Evolutionary conservation across 2,113 vertebrate species (phyloP).

Genomic region (Pseudorasbora parva): DNA sequence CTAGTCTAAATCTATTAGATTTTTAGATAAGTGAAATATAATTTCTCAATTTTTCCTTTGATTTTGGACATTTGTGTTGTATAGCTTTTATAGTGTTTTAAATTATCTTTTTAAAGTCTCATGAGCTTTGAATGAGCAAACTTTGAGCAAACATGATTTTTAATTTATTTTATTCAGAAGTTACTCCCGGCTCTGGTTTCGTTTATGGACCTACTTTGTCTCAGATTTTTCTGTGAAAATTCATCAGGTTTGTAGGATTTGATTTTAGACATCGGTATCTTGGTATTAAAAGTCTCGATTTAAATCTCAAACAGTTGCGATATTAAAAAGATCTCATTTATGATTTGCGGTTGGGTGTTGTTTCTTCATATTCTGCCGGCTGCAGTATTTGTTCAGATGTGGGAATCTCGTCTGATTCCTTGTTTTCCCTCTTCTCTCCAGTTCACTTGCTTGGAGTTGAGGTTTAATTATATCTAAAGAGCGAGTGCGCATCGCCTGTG

Average conservation of each 20-base stretch:
- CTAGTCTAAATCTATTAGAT: not conserved
- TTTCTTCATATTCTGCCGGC: conserved; percentile 19
- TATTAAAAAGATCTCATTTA: not conserved
- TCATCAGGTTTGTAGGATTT: not conserved
- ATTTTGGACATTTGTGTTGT: no score
- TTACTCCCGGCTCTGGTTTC: not conserved
- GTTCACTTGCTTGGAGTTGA: conserved; percentile 71
- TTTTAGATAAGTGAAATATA: not conserved
- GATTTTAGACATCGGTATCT: not conserved
- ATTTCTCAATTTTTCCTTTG: not conserved
- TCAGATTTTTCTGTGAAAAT: not conserved
- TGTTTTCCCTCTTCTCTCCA: conserved; percentile 60
- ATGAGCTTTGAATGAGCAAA: not conserved
- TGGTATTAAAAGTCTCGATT: not conserved
- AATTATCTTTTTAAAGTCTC: not conserved
- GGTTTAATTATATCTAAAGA: conserved; percentile 77
- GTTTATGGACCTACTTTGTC: not conserved
- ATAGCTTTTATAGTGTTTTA: not conserved
- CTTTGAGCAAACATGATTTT: not conserved
- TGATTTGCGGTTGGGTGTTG: not conserved
- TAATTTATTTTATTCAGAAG: not conserved
- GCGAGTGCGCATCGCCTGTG: conserved; percentile 64
- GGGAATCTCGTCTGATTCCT: conserved; percentile 50
- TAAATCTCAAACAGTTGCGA: not conserved
- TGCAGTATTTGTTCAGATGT: not conserved